Evolutionary conservation across 2,797 vertebrate species (phyloP), one percentile per base, ranked within the genome.

Genomic region (Takifugu rubripes): DNA sequence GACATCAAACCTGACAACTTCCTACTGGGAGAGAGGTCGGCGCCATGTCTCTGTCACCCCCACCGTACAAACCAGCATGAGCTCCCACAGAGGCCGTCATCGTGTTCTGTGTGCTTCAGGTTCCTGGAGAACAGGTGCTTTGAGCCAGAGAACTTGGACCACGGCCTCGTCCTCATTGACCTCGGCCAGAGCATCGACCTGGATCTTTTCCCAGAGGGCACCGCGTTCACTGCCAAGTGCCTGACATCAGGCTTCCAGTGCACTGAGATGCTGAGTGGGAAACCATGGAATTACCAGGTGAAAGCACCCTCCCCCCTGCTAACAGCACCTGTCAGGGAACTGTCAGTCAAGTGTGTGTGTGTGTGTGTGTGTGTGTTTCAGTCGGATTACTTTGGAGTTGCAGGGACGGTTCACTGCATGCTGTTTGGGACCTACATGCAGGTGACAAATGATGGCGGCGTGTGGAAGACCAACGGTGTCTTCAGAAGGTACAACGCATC

Each of bases 1-100:
- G 96, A 99, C 87, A 86, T 99, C 81, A 99, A 99, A 26, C 97
- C 97, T 0, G 96, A 99, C 88, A 99, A 99, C 64, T 95, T 98
- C 86, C 81, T 97, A 48, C 85, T 99, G 10, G 94, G 94, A 24
- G 90, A 94, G 73, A 93, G 92, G 97, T 92, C 0, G 21, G 15
- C 0, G 1, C 1, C 9, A 7, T 1, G 0, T 6, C 6, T 16
- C 17, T 1, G 16, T 5, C 3, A 1, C 14, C 1, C n/a, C 24
- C 12, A 5, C 25, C 44, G 5, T n/a, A 14, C 3, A 8, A 27
- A 25, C 0, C 8, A 2, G 17, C n/a, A n/a, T 17, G n/a, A n/a
- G 16, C 45, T 4, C n/a, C 15, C 16, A n/a, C 43, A 2, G 43
- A 44, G 15, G n/a, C 17, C 25, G 12, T 6, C 25, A 12, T 12